Evolutionary conservation across 2,797 vertebrate genomes (phyloP).

Genomic region (Molossus alvarezi): DNA sequence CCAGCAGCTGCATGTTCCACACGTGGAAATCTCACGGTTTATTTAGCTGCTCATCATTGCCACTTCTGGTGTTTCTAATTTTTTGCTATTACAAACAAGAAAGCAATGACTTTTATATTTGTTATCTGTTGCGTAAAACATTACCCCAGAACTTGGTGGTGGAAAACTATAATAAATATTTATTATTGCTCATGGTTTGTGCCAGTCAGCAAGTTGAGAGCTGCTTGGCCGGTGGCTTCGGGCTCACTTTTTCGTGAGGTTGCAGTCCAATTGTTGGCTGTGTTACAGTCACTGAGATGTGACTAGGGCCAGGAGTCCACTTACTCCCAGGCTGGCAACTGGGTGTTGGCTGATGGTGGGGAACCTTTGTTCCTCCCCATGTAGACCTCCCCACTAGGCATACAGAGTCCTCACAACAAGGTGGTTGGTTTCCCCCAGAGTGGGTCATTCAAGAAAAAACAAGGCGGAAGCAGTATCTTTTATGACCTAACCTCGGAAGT

Average conservation of each 20-base stretch:
- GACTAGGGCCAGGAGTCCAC: not conserved
- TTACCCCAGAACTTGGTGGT: not conserved
- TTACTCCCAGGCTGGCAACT: not conserved
- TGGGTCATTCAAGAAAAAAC: not conserved
- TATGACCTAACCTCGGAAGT: not conserved
- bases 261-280: not conserved
- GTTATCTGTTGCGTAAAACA: not conserved
- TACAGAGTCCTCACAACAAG: not conserved
- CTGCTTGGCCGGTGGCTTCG: not conserved
- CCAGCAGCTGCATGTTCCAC: not conserved
- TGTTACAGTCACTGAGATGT: not conserved
- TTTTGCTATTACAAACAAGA: not conserved
- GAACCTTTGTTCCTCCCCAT: not conserved
- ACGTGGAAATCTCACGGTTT: not conserved
- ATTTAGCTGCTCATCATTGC: not conserved
- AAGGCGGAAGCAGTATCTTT: not conserved
- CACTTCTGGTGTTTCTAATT: not conserved
- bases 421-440: no score
- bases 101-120: not conserved
- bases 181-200: not conserved
- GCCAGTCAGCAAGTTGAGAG: not conserved
- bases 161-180: not conserved
- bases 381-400: not conserved
- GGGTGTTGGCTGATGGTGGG: not conserved
- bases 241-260: not conserved